Conservation (phyloP, 2,113 vertebrate species). For the Misgurnus anguillicaudatus region DNA sequence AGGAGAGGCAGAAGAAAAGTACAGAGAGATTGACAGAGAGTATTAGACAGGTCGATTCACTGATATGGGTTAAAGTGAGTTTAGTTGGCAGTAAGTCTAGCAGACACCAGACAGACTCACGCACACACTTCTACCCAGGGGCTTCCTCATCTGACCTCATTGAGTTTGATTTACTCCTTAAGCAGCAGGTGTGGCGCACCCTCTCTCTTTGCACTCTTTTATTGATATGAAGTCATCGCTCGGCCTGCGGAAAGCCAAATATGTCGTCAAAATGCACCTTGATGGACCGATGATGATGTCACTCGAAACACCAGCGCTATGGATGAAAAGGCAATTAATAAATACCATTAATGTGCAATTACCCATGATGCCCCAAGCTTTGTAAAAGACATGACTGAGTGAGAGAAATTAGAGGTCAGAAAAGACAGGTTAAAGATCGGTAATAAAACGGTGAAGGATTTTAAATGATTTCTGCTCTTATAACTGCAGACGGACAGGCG, state of each 20-base stretch:
- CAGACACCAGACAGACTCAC: conserved; percentile 16
- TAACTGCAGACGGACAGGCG: conserved; percentile 1
- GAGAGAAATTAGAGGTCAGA: conserved; percentile 60
- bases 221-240: conserved; percentile 79
- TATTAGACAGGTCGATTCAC: conserved; percentile 41
- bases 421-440: conserved; percentile 59
- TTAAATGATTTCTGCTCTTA: conserved; percentile 12
- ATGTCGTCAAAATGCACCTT: conserved; percentile 67
- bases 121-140: conserved; percentile 45
- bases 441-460: conserved; percentile 52
- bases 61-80: conserved; percentile 25
- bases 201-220: conserved; percentile 68
- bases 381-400: conserved; percentile 62
- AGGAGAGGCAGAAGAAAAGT: conserved; percentile 4
- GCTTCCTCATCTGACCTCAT: conserved; percentile 53
- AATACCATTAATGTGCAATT: conserved; percentile 75
- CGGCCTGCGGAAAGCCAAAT: conserved; percentile 61
- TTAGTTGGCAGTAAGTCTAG: conserved; percentile 25
- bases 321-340: conserved; percentile 70
- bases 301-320: conserved; percentile 62
- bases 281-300: conserved; percentile 72
- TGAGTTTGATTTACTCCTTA: conserved; percentile 74
- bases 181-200: conserved; percentile 60
- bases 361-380: conserved; percentile 64
- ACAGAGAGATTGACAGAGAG: conserved; percentile 13